Evolutionary conservation across 2,797 vertebrate genomes (phyloP).

Genomic region (Coilia nasus): DNA sequence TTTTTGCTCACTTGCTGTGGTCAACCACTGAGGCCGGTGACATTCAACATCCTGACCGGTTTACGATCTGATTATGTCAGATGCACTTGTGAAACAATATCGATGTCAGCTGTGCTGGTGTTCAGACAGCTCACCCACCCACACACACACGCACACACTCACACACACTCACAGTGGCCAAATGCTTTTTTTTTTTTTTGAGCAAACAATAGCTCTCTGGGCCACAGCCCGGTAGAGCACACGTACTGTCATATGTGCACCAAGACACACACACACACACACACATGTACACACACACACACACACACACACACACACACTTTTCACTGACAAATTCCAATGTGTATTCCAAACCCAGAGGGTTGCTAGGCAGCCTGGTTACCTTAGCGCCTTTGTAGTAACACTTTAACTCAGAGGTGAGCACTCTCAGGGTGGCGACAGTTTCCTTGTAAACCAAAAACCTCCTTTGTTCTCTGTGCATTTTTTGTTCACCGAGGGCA

Average conservation of each 20-base stretch:
- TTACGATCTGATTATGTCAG: constrained; percentile 65
- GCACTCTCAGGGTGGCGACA: neutral
- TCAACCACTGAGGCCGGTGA: constrained; percentile 42
- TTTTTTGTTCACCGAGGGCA: neutral
- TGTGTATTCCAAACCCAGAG: constrained; percentile 26
- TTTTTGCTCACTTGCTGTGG: constrained; percentile 30
- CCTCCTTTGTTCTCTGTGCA: constrained; percentile 1
- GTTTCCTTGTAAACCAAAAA: constrained; percentile 20
- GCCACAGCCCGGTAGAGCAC: too few species aligned
- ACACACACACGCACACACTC: too few species aligned
- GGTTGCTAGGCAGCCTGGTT: constrained; percentile 34
- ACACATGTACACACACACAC: neutral
- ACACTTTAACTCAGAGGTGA: constrained; percentile 21
- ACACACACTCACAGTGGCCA: too few species aligned
- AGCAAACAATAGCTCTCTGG: too few species aligned
- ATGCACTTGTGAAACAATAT: constrained; percentile 64
- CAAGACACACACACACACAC: too few species aligned
- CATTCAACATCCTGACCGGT: constrained; percentile 43
- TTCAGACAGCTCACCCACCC: constrained; percentile 14
- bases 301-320: neutral
- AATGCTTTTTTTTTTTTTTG: too few species aligned
- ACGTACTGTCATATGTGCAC: too few species aligned
- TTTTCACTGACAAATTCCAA: constrained; percentile 1
- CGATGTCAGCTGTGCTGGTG: constrained; percentile 62
- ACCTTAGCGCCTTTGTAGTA: constrained; percentile 6